Percentiles rank a stretch among this genome's conserved stretches.
Conservation (phyloP, 2,797 vertebrate species). For the Tamandua tetradactyla region DNA sequence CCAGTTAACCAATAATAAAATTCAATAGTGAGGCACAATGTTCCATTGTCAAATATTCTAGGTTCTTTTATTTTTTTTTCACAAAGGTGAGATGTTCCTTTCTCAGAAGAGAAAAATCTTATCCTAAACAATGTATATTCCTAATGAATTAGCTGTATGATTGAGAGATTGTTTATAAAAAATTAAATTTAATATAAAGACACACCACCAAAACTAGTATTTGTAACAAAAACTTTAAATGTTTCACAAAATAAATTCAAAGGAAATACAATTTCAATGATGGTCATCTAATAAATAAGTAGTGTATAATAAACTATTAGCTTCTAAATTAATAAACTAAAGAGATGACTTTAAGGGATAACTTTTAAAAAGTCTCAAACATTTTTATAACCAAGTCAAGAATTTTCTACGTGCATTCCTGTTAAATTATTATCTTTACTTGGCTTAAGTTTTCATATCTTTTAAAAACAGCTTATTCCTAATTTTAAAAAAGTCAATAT, state of each 20-base stretch:
- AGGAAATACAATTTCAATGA: constrained; percentile 37
- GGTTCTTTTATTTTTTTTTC: constrained; percentile 25
- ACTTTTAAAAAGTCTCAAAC: constrained; percentile 18
- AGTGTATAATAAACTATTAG: constrained; percentile 23
- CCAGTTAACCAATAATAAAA: constrained; percentile 35
- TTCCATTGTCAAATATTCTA: neutral
- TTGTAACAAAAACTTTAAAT: constrained; percentile 17
- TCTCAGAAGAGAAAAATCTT: neutral
- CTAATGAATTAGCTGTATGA: constrained; percentile 7
- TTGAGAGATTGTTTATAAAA: constrained; percentile 45
- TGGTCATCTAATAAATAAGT: constrained; percentile 28
- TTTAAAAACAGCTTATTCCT: constrained; percentile 42
- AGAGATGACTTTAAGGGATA: neutral
- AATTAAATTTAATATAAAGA: constrained; percentile 36
- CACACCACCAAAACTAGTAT: neutral
- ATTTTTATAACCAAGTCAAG: constrained; percentile 15
- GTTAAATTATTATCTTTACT: constrained; percentile 37
- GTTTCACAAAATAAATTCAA: constrained; percentile 50
- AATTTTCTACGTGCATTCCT: neutral
- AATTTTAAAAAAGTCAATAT: neutral
- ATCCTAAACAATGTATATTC: neutral
- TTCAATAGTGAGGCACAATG: neutral
- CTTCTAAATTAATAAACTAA: constrained; percentile 31
- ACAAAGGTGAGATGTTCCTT: neutral
- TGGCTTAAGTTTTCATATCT: constrained; percentile 38